Evolutionary conservation across 2,113 vertebrate species (phyloP).

Genomic region (Hemicordylus capensis): DNA sequence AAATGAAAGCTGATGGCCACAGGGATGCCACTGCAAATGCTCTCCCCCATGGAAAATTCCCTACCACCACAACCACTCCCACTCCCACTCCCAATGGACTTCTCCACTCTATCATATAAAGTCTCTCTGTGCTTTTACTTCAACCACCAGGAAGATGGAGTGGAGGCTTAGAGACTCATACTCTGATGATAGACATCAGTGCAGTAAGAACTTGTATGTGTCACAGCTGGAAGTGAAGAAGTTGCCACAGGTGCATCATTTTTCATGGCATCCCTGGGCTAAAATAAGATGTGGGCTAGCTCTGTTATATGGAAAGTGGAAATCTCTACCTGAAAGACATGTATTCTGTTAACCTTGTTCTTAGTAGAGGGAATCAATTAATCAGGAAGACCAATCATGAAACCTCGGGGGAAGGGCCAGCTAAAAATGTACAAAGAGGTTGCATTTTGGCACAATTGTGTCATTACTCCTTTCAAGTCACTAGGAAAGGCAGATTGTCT

Average conservation of each 20-base stretch:
- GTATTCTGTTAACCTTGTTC: background rate
- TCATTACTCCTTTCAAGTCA: conserved; percentile 22
- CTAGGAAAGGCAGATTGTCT: conserved; percentile 46
- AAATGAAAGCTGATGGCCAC: background rate
- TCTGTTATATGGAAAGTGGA: too few species aligned
- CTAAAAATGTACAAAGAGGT: background rate
- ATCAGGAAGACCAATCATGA: conserved; percentile 4
- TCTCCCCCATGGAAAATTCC: background rate
- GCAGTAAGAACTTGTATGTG: background rate
- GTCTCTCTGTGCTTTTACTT: background rate
- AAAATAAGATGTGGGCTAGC: background rate
- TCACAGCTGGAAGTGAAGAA: background rate
- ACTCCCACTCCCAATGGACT: too few species aligned
- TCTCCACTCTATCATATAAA: background rate
- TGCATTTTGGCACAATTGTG: conserved; percentile 6
- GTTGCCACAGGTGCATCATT: background rate
- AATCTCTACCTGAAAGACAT: too few species aligned
- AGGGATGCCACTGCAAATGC: background rate
- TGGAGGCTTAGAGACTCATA: background rate
- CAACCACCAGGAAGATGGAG: background rate
- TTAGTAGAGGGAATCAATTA: background rate
- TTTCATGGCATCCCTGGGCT: background rate
- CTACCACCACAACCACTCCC: background rate
- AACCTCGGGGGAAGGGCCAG: conserved; percentile 10
- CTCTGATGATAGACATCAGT: background rate